Evolutionary conservation across 1,140 invertebrate species (phyloP), one percentile per base, ranked within the genome.

Genomic region (Carcinoscorpius rotundicauda): DNA sequence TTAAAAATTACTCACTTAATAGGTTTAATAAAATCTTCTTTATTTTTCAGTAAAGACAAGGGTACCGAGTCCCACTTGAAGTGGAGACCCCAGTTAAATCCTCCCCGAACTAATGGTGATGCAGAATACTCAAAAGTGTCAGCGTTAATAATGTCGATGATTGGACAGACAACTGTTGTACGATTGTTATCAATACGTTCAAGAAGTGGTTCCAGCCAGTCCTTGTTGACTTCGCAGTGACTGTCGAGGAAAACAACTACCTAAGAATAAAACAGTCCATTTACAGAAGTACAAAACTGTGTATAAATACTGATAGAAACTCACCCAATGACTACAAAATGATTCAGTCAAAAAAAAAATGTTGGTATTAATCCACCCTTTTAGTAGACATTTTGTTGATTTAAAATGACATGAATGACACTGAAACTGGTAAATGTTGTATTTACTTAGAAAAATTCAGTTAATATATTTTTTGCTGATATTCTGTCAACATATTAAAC

Each of bases 141-240:
- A 68, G 80, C 78, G 73, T 79, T 77, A 64, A 84, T 81, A 51
- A 83, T 78, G 75, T 83, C 80, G 71, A 83, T 81, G 62, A 84
- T 95, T 4, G 94, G 95, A 81, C 94, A 97, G 5, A 96, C 93
- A 6, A 98, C 93, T 0, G 91, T 90, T 6, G 53, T 8, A 68
- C 70, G 75, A 75, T 86, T 86, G 80, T 90, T 87, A 11, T 85
- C 85, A 53, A 98, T 91, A 67, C 93, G 82, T 75, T 97, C 90
- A 62, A 98, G 78, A 10, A 98, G 81, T 0, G 96, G 96, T 72
- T 98, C 93, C 71, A 98, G 76, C 96, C 96, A 99, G 72, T 93
- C 87, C 49, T 86, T 84, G 75, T 97, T 98, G 76, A 93, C 97
- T 74, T 99, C 97, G 3, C 53, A 55, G 53, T 55, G 53, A 55